These are phyloP conservation scores for cattle (Bos taurus) DNA, from an alignment of 2,113 vertebrate genomes.

Conservation along the genomic window DNA sequence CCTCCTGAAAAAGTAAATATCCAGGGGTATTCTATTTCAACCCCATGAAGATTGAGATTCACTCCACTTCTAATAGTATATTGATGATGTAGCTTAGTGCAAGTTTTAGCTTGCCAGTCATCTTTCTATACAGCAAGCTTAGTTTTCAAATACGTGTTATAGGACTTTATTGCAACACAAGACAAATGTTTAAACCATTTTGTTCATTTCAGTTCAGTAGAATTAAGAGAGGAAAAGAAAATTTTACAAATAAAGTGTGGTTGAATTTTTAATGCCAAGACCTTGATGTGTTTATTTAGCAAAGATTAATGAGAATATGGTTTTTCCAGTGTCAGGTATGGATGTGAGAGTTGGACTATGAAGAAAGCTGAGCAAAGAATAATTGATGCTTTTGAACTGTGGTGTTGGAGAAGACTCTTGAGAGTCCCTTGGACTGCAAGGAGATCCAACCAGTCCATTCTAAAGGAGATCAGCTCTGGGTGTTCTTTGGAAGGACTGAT, in stretches of 20 bases:
- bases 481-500: no score
- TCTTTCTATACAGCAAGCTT: conserved; percentile 8
- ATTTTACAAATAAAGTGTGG: neutral
- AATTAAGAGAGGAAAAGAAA: neutral
- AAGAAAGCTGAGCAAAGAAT: no score
- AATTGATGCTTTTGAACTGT: no score
- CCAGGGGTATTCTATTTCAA: neutral
- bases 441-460: no score
- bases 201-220: neutral
- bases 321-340: no score
- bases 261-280: neutral
- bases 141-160: neutral
- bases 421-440: no score
- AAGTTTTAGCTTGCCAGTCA: neutral
- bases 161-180: neutral
- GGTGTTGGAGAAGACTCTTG: no score
- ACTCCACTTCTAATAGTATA: neutral
- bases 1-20: neutral
- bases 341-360: no score
- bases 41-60: neutral
- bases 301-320: neutral
- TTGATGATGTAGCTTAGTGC: neutral
- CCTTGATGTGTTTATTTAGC: neutral
- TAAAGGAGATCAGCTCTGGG: no score
- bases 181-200: neutral